phyloP scores from a whole-genome alignment of 2,797 vertebrate genomes.

The Distichodus sexfasciatus region DNA sequence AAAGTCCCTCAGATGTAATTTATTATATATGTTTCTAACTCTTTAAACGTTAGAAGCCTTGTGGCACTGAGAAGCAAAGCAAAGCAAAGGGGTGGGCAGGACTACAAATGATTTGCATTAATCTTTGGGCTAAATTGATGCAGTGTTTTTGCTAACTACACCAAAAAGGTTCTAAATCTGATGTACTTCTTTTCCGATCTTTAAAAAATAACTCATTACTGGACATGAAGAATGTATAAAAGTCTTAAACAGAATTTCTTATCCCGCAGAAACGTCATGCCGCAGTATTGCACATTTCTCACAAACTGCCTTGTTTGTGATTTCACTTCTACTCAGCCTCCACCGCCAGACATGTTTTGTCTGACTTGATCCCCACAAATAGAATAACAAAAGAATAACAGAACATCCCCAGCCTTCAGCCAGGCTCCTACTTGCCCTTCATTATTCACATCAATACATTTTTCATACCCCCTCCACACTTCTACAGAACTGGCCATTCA shows the following conservation, averaged over 20 bases:
- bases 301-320: not conserved
- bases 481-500: not conserved
- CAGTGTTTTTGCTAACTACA: not conserved
- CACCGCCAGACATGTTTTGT: slow-evolving; percentile 20
- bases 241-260: not conserved
- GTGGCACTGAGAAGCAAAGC: not conserved
- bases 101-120: slow-evolving; percentile 26
- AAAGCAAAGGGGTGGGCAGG: not conserved
- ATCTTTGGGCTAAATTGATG: slow-evolving; percentile 22
- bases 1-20: no score
- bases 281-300: not conserved
- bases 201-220: not conserved
- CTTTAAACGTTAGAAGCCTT: no score
- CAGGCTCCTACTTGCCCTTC: not conserved
- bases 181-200: not conserved
- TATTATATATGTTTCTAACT: no score
- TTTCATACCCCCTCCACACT: not conserved
- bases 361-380: slow-evolving; percentile 13
- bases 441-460: slow-evolving; percentile 29
- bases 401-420: slow-evolving; percentile 13
- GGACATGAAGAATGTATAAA: not conserved
- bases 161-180: not conserved
- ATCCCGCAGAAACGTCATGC: not conserved
- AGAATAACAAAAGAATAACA: slow-evolving; percentile 26
- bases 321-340: slow-evolving; percentile 11